Base-by-base conservation (phyloP, 2,888 invertebrate species). In the Phragmatobia fuliginosa region DNA sequence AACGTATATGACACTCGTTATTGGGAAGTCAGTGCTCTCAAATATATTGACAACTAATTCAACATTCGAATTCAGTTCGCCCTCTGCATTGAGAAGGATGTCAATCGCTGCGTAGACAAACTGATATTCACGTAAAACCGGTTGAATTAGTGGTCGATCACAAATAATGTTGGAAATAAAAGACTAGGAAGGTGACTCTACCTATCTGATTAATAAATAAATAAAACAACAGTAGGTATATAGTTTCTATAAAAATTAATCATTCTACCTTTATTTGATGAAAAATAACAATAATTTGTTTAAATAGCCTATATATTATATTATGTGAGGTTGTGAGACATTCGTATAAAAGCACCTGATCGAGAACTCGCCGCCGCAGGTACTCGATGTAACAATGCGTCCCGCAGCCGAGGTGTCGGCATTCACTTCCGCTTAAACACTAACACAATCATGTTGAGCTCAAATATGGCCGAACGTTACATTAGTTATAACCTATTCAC, bases 281-380 rank as follows among this genome's bases (percentile, higher is more conserved):
- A 75, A 76, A 65, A 78, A 77, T 76, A 77, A 82, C 72, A 79
- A 72, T 72, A 73, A 67, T 64, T 63, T 76, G 65, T 73, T 70
- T 78, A 78, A 73, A 81, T 79, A 74, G 62, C 52, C 41, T 71
- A 38, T 62, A 28, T 52, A 66, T 76, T 74, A 68, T 56, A 28
- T 28, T 56, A 79, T 78, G 74, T 73, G 73, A 76, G 71, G 76
- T 70, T 73, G 49, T 75, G 68, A 79, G 74, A 73, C 76, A 66
- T 70, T 74, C 49, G 49, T 63, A 63, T 63, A 49, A 33, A 49
- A 63, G 63, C 49, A 63, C 63, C 68, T 25, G 58, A 25, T 60
- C 56, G 62, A 62, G 62, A n/a, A 62, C 56, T 28, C 31, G 62
- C 28, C 45, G 18, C n/a, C n/a, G 33, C 4, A 16, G 49, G 60